Percentiles rank a stretch among this genome's conserved stretches.
These are phyloP conservation scores for Poecile atricapillus DNA, from an alignment of 2,113 vertebrate genomes.

Conservation along the genomic window DNA sequence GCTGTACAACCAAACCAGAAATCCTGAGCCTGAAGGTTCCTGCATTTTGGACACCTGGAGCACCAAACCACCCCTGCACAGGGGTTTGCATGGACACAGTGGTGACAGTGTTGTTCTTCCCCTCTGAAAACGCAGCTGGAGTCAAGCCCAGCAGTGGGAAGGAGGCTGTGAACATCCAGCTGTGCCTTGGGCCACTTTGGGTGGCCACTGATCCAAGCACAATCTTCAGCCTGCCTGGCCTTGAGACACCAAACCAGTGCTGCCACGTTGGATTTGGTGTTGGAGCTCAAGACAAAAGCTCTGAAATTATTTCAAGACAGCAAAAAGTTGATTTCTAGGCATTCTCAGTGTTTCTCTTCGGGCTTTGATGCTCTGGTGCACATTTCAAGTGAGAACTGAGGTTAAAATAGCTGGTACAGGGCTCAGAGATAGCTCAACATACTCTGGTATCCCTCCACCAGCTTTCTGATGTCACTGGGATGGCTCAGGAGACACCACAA, in stretches of 20 bases:
- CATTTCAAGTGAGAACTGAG: neutral
- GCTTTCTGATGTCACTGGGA: neutral
- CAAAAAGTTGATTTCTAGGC: neutral
- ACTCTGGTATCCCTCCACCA: accelerated
- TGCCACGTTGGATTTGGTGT: accelerated
- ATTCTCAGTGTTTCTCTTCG: neutral
- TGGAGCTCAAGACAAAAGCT: neutral
- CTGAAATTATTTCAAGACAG: neutral
- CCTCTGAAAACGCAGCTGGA: neutral
- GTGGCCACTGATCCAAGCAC: neutral
- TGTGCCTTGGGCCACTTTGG: neutral
- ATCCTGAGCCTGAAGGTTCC: neutral
- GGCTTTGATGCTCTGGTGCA: neutral
- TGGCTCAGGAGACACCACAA: neutral
- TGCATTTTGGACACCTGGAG: neutral
- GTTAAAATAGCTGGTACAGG: neutral
- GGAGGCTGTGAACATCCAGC: neutral
- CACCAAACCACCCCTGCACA: neutral
- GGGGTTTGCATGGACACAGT: accelerated
- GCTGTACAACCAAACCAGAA: neutral
- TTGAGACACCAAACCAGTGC: accelerated
- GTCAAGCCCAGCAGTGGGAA: neutral
- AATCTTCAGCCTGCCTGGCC: accelerated
- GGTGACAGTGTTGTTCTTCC: neutral
- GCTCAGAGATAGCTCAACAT: neutral